phyloP scores from a whole-genome alignment of 2,888 invertebrate genomes.

The Scaeva pyrastri region DNA sequence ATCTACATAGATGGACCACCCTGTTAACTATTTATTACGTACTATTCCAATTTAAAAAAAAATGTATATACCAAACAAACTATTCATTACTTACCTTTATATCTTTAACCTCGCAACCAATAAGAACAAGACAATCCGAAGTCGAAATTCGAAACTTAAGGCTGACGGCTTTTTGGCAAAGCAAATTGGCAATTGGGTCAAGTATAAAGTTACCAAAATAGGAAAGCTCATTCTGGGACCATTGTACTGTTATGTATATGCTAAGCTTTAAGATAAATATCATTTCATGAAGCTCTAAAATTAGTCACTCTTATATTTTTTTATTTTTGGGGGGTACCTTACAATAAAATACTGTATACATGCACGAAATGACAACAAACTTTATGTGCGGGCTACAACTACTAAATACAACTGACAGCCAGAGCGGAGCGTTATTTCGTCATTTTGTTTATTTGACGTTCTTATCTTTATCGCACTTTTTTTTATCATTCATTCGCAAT shows the following conservation, averaged over 20 bases:
- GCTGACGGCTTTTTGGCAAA: constrained; percentile 1
- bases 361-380: constrained; percentile 48
- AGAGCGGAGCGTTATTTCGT: constrained; percentile 13
- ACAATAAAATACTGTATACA: background rate
- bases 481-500: constrained; percentile 56
- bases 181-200: constrained; percentile 65
- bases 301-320: constrained; percentile 57
- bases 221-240: constrained; percentile 47
- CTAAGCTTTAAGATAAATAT: constrained; percentile 48
- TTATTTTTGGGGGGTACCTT: background rate
- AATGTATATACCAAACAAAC: background rate
- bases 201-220: constrained; percentile 63
- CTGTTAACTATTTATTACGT: too few relatives aligned
- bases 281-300: constrained; percentile 30
- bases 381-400: background rate
- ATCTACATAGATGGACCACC: too few relatives aligned
- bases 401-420: background rate
- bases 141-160: constrained; percentile 23
- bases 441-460: constrained; percentile 48
- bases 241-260: constrained; percentile 38
- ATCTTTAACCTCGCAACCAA: background rate
- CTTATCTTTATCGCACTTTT: constrained; percentile 22
- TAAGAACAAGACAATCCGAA: constrained; percentile 6
- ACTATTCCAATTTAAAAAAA: background rate
- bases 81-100: background rate